Evolutionary conservation across 2,113 vertebrate genomes (phyloP), one percentile per base, ranked within the genome.

Genomic region (Oryctolagus cuniculus): DNA sequence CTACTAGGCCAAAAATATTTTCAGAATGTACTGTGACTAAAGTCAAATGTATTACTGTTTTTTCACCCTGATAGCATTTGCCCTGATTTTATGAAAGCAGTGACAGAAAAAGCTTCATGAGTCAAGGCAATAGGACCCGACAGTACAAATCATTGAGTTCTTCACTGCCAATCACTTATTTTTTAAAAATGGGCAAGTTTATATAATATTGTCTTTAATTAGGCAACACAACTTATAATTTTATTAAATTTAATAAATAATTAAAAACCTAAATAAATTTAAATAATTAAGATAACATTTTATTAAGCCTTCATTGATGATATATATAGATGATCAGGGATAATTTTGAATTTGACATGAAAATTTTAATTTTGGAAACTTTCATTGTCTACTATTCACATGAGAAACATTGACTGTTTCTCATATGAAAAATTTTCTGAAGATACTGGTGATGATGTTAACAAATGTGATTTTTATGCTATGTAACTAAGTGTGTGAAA

Each of bases 161-260:
- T 58, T 91, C 34, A 93, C 53, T 90, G 36, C 2, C 15, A 91
- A 10, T 11, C 9, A 82, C 12, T 81, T 67, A 5, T 7, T 84
- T 9, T 67, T 69, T 69, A 29, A 58, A 21, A 90, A 61, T 44
- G 51, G 16, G 7, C 11, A 51, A 80, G 87, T 77, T 91, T 88
- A 66, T 49, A 74, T 34, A 44, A 34, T 24, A 64, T n/a, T 69
- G 10, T 49, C 55, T 58, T 81, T n/a, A 77, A 63, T 36, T 1
- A 89, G n/a, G 9, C 5, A 29, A 16, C 81, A 29, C 78, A 77
- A 67, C 73, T 67, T 67, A 36, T 72, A 85, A 53, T 27, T 75
- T 70, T 83, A 78, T 89, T 92, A 67, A 90, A 72, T 83, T 80
- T 74, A 21, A 91, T 81, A 64, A 83, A 64, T 63, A 83, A 73